These are phyloP conservation scores for Dasypolia templi DNA, from an alignment of 2,888 invertebrate species.

Conservation along the genomic window DNA sequence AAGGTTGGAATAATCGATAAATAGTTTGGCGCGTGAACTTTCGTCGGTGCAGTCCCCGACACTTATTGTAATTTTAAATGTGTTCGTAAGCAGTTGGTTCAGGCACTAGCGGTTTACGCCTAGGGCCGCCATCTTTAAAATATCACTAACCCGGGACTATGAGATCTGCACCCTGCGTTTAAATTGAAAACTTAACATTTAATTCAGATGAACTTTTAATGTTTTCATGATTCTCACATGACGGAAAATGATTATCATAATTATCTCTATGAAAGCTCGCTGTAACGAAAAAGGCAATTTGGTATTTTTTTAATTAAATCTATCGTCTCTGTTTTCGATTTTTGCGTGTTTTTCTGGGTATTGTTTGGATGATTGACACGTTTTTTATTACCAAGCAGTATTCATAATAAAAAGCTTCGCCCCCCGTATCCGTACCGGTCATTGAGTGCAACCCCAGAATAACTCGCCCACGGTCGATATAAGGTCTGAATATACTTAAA, in stretches of 20 bases:
- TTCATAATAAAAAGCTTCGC: constrained; percentile 58
- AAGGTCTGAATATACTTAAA: constrained; percentile 50
- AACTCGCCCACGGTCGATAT: constrained; percentile 59
- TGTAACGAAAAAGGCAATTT: neutral
- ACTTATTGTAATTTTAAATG: constrained; percentile 89
- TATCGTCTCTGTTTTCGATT: constrained; percentile 43
- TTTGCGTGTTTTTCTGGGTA: constrained; percentile 30
- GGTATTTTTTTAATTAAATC: constrained; percentile 7
- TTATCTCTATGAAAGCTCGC: neutral
- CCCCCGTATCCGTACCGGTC: constrained; percentile 48
- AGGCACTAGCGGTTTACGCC: constrained; percentile 66
- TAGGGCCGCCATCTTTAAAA: constrained; percentile 69
- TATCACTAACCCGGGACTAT: constrained; percentile 55
- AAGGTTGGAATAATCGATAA: constrained; percentile 83
- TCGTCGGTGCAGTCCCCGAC: constrained; percentile 79
- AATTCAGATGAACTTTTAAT: constrained; percentile 25
- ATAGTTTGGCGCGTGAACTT: constrained; percentile 85
- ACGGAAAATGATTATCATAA: neutral
- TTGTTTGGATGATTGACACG: constrained; percentile 57
- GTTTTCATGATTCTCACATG: neutral
- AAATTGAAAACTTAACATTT: constrained; percentile 50
- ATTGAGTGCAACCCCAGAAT: constrained; percentile 63
- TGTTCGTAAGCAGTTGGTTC: constrained; percentile 77
- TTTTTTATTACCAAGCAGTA: constrained; percentile 55
- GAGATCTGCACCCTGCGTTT: constrained; percentile 52